Conservation (phyloP, 1,140 invertebrate genomes). For the Lethrus apterus region DNA sequence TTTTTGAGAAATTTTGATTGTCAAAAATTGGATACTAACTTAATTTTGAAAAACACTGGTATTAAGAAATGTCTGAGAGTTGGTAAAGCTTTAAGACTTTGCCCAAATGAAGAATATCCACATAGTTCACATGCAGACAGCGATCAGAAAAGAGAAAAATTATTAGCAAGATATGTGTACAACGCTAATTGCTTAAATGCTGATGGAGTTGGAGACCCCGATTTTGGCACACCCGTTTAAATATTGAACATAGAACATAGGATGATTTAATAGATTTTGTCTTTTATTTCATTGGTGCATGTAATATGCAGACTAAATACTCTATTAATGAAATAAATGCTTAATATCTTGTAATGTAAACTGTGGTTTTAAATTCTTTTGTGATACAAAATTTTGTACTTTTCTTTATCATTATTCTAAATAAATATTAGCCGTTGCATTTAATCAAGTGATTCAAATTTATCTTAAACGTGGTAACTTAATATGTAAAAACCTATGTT, state of each 20-base stretch:
- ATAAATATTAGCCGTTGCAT: no score
- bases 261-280: background rate
- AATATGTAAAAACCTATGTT: no score
- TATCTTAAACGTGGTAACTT: no score
- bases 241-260: conserved; percentile 10
- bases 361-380: conserved; percentile 6
- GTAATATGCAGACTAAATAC: background rate
- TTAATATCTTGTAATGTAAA: background rate
- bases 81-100: conserved; percentile 36
- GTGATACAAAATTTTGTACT: background rate
- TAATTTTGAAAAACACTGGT: conserved; percentile 25
- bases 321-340: background rate
- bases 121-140: conserved; percentile 21
- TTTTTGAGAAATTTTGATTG: conserved; percentile 34
- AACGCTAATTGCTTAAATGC: conserved; percentile 39
- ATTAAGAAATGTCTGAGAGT: conserved; percentile 37
- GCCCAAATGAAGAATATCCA: conserved; percentile 33
- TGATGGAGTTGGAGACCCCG: conserved; percentile 50
- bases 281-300: background rate
- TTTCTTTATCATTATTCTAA: conserved; percentile 1
- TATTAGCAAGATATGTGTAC: conserved; percentile 40
- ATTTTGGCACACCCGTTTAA: conserved; percentile 55
- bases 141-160: conserved; percentile 37
- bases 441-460: no score
- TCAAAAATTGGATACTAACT: conserved; percentile 13